Conservation (phyloP, 2,888 invertebrate genomes). For the Bursaphelenchus okinawaensis region DNA sequence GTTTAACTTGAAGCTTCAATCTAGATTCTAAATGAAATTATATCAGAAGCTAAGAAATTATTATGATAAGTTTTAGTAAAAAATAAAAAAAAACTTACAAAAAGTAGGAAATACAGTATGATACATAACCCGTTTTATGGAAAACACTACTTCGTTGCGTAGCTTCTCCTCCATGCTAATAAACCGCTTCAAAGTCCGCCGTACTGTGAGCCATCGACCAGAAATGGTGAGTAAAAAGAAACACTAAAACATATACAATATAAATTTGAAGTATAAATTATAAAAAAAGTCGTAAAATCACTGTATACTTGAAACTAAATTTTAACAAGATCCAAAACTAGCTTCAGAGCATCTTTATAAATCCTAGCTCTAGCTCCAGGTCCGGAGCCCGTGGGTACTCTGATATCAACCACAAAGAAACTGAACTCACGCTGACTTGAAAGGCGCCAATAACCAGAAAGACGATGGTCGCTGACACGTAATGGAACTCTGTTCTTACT, state of each 20-base stretch:
- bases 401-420: no score
- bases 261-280: not conserved
- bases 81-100: slow-evolving; percentile 19
- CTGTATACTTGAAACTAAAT: no score
- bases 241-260: slow-evolving; percentile 33
- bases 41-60: not conserved
- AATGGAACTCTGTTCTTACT: slow-evolving; percentile 43
- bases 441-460: slow-evolving; percentile 44
- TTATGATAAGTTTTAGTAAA: not conserved
- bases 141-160: slow-evolving; percentile 25
- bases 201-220: slow-evolving; percentile 33
- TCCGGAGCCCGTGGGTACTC: no score
- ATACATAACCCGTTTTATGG: slow-evolving; percentile 33
- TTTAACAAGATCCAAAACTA: no score
- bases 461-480: slow-evolving; percentile 41
- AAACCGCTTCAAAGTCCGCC: slow-evolving; percentile 21
- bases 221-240: slow-evolving; percentile 53
- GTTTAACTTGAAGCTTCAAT: no score
- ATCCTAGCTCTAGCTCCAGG: no score
- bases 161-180: slow-evolving; percentile 29
- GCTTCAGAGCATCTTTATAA: not conserved
- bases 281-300: no score
- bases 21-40: slow-evolving; percentile 8
- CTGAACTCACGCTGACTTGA: slow-evolving; percentile 36
- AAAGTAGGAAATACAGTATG: slow-evolving; percentile 32